phyloP scores from a whole-genome alignment of 2,797 vertebrate genomes.

The Lerista edwardsae region DNA sequence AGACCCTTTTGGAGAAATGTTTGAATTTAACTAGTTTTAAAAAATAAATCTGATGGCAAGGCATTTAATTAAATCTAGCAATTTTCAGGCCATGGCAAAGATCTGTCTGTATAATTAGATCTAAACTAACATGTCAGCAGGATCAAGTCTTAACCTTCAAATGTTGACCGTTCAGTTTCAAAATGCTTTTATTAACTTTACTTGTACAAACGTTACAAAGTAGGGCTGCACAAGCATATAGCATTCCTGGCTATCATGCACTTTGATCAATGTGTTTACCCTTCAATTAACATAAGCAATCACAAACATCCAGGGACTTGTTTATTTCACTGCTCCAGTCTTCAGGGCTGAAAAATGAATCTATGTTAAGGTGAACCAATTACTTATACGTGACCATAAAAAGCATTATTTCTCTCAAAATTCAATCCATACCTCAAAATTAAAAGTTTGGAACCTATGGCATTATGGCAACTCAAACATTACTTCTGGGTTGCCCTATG shows the following conservation, averaged over 20 bases:
- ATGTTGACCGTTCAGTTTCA: conserved; percentile 6
- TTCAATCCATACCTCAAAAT: background rate
- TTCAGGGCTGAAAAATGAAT: conserved; percentile 48
- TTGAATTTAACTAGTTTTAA: background rate
- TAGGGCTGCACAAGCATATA: conserved; percentile 5
- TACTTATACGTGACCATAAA: conserved; percentile 5
- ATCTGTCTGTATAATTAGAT: background rate
- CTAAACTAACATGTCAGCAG: background rate
- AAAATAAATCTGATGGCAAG: conserved; percentile 9
- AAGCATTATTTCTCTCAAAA: background rate
- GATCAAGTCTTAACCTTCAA: conserved; percentile 13
- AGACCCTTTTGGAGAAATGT: background rate
- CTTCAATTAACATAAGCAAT: conserved; percentile 44
- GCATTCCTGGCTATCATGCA: conserved; percentile 32
- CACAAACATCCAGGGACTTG: conserved; percentile 39
- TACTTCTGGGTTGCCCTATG: conserved; percentile 20
- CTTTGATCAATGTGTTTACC: conserved; percentile 18
- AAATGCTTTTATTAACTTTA: conserved; percentile 18
- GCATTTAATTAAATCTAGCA: background rate
- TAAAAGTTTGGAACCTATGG: background rate
- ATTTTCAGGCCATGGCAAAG: background rate
- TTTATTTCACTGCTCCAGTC: conserved; percentile 6
- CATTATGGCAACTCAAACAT: background rate
- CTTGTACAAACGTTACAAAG: background rate
- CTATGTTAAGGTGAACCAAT: conserved; percentile 20